These are phyloP conservation scores for Channa argus DNA, from an alignment of 2,113 vertebrate genomes.

Conservation along the genomic window DNA sequence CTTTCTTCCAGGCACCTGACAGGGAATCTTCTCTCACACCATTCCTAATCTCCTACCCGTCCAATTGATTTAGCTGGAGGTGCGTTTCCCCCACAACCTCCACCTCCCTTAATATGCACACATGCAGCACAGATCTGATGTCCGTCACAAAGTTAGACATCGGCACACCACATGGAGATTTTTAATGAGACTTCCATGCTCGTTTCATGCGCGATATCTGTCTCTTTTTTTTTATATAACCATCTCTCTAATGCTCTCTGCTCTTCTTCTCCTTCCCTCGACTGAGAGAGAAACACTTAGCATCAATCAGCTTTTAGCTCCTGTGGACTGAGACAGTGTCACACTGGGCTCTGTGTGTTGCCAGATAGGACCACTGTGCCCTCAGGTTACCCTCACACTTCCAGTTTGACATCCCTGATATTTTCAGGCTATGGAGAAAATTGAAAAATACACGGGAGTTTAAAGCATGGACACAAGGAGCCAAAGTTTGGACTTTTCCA, in stretches of 20 bases:
- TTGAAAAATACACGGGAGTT: conserved; percentile 64
- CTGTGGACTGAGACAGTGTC: conserved; percentile 64
- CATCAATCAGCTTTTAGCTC: conserved; percentile 69
- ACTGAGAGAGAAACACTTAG: conserved; percentile 42
- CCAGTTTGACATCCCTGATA: conserved; percentile 63
- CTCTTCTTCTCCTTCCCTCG: conserved; percentile 27
- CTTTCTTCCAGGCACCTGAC: conserved; percentile 28
- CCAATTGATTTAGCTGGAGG: conserved; percentile 62
- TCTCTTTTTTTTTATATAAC: conserved; percentile 2
- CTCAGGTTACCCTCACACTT: conserved; percentile 63
- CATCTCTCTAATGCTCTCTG: conserved; percentile 9
- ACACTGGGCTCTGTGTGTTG: conserved; percentile 65
- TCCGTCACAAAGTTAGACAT: conserved; percentile 69
- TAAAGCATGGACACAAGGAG: conserved; percentile 36
- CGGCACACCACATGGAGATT: conserved; percentile 47
- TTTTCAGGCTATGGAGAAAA: conserved; percentile 63
- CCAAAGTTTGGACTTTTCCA: conserved; percentile 54
- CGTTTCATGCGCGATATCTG: conserved; percentile 54
- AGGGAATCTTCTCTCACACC: conserved; percentile 40
- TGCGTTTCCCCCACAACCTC: background rate
- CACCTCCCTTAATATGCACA: conserved; percentile 30
- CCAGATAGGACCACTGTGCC: conserved; percentile 66
- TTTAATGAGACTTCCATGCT: conserved; percentile 66
- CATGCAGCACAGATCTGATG: conserved; percentile 52
- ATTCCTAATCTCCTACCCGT: conserved; percentile 63